Conservation (phyloP, 2,888 invertebrate genomes). For the Drepanosiphum platanoidis region DNA sequence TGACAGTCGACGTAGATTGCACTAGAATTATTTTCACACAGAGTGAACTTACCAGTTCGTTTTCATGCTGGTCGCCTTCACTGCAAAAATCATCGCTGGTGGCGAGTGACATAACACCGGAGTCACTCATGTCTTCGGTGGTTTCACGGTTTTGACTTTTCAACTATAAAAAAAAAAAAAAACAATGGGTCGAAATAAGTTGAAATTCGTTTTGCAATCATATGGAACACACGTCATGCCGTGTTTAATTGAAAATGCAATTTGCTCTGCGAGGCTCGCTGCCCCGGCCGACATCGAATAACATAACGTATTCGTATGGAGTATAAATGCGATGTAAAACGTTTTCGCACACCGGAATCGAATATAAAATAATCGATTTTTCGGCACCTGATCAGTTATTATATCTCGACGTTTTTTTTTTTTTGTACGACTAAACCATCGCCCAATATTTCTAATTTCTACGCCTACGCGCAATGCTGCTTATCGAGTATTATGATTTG, state of each 20-base stretch:
- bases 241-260: neutral
- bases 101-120: slow-evolving; percentile 66
- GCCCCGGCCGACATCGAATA: neutral
- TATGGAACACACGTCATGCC: neutral
- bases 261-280: neutral
- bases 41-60: slow-evolving; percentile 64
- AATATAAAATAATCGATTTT: neutral
- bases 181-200: slow-evolving; percentile 10
- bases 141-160: slow-evolving; percentile 64
- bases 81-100: slow-evolving; percentile 65
- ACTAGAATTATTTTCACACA: neutral
- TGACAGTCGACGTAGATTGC: neutral
- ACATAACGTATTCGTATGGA: neutral
- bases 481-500: too few species aligned
- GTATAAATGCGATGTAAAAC: neutral
- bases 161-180: slow-evolving; percentile 61
- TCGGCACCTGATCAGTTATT: too few species aligned
- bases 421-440: too few species aligned
- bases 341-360: neutral
- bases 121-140: slow-evolving; percentile 66
- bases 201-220: slow-evolving; percentile 4
- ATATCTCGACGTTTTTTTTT: neutral
- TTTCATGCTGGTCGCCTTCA: slow-evolving; percentile 65
- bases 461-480: too few species aligned
- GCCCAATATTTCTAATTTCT: too few species aligned